Conservation (phyloP, 2,888 invertebrate species). For the Scotopteryx bipunctaria region DNA sequence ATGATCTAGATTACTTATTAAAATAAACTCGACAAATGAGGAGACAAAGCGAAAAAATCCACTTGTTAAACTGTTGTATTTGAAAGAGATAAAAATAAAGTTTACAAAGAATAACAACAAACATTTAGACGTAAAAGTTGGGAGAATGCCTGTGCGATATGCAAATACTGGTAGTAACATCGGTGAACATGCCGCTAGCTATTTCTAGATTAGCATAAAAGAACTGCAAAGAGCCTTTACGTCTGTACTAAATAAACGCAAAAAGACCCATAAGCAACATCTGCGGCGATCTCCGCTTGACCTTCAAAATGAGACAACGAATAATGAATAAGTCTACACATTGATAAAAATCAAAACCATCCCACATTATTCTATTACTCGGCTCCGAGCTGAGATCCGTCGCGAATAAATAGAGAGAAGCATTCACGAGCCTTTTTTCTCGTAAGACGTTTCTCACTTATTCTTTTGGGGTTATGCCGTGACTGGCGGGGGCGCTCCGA, state of each 20-base stretch:
- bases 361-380: conserved; percentile 50
- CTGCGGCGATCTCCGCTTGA: conserved; percentile 18
- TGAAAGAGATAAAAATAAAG: conserved; percentile 11
- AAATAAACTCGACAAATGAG: background rate
- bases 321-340: conserved; percentile 31
- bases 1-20: background rate
- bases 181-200: conserved; percentile 23
- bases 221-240: conserved; percentile 20
- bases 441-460: conserved; percentile 78
- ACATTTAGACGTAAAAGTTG: conserved; percentile 13
- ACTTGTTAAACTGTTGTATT: conserved; percentile 2
- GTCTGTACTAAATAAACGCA: conserved; percentile 17
- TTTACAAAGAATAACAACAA: conserved; percentile 11
- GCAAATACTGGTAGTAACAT: conserved; percentile 25
- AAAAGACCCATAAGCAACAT: conserved; percentile 14
- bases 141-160: conserved; percentile 25
- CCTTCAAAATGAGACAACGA: conserved; percentile 30
- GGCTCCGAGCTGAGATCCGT: conserved; percentile 49
- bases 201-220: conserved; percentile 25
- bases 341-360: conserved; percentile 41
- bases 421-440: conserved; percentile 66
- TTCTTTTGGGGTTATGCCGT: conserved; percentile 75
- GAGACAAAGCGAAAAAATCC: background rate
- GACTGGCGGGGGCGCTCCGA: conserved; percentile 65
- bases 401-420: conserved; percentile 71